Conservation (phyloP, 2,888 invertebrate genomes). For the Apodemia mormo region DNA sequence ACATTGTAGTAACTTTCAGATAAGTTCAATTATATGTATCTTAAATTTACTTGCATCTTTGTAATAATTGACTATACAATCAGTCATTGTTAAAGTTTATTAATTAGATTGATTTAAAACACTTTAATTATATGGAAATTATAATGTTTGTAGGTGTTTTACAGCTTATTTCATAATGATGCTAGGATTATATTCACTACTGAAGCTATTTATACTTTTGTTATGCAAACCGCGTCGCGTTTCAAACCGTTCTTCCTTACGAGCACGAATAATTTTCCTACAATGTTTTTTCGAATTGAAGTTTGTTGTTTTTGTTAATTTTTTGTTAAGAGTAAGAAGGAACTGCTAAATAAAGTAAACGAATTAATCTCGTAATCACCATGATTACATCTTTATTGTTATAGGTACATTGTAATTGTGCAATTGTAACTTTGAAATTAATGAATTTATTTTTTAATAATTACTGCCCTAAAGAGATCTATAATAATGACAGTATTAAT, state of each 20-base stretch:
- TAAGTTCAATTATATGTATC: too few relatives aligned
- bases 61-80: too few relatives aligned
- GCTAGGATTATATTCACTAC: neutral
- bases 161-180: too few relatives aligned
- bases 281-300: neutral
- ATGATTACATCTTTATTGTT: neutral
- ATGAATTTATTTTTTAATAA: neutral
- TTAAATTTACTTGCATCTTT: too few relatives aligned
- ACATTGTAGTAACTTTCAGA: too few relatives aligned
- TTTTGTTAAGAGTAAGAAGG: neutral
- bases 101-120: too few relatives aligned
- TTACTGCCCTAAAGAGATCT: slow-evolving; percentile 3
- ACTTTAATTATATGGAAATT: too few relatives aligned
- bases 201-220: neutral
- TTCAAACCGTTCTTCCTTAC: neutral
- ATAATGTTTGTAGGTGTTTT: too few relatives aligned
- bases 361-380: neutral
- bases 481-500: slow-evolving; percentile 11
- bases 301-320: neutral
- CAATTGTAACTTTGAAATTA: slow-evolving; percentile 2
- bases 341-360: neutral
- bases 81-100: too few relatives aligned
- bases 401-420: neutral
- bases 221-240: neutral
- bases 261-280: neutral